Evolutionary conservation across 2,797 vertebrate species (phyloP), one percentile per base, ranked within the genome.

Genomic region (Galago senegalensis): DNA sequence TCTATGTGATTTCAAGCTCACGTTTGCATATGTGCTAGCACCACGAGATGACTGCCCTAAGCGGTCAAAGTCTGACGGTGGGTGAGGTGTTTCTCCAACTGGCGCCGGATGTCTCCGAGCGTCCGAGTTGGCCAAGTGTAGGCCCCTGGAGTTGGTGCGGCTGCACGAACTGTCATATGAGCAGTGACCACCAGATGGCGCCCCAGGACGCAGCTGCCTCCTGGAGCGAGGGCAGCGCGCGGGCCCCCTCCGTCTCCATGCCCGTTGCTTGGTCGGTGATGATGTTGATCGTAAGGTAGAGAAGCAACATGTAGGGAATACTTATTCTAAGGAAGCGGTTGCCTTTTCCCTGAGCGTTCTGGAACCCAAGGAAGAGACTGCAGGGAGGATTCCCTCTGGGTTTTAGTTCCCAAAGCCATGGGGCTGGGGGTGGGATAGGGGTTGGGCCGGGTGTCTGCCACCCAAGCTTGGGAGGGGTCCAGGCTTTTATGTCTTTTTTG

Each of bases 141-240:
- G 43, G 2, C 10, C 3, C 21, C 16, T 29, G 18, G 1, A 1
- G 65, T 7, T 0, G 10, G 17, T 1, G 7, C 0, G 17, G 73
- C 9, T 0, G 7, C 1, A 34, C 12, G 53, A 75, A 12, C 69
- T 20, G 86, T 58, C 49, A 58, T 49, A 17, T 5, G 23, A n/a
- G 23, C 9, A 23, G 3, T 8, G 69, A 25, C 93, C 97, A 94
- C 91, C 95, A 97, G 97, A 61, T 95, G 97, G 96, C 46, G 58
- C 73, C 69, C 58, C 49, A 94, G 89, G 77, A 87, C 0, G 20
- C 77, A 3, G 34, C 4, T 76, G 84, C 61, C 80, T 46, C 31
- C 7, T 6, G 1, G 27, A n/a, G 40, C 0, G 0, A 1, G 2
- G 17, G 11, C 77, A 1, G 9, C 0, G 14, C 53, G 0, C 5